Base-by-base conservation (phyloP, 2,113 vertebrate species). In the Chaetodon auriga region DNA sequence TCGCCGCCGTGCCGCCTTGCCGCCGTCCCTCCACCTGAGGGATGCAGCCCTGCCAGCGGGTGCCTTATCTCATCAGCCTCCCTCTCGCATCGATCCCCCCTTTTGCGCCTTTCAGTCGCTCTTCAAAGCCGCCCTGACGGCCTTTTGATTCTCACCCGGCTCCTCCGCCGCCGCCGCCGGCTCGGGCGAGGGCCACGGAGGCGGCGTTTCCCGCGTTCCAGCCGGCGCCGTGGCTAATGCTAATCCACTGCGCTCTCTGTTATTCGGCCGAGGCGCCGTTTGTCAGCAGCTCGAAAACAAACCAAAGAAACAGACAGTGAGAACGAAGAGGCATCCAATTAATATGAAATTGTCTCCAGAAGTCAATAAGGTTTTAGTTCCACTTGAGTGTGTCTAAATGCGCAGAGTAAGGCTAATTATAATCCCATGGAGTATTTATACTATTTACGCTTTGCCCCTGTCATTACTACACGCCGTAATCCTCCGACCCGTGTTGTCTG, bases 311-410 rank as follows among this genome's bases (percentile, higher is more conserved):
- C 38, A 68, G 38, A 64, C 49, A 45, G 85, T 5, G 64, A 53
- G 79, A 70, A 80, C 57, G 43, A 55, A 65, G 78, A 88, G 85
- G 90, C 87, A 78, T 87, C 90, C 90, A 92, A 94, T 91, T 93
- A 92, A 93, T 83, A 83, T 72, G 75, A 87, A 92, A 89, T 86
- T 80, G 83, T 90, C 92, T 91, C 83, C 88, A 87, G 89, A 89
- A 93, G 92, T 90, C 90, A 90, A 91, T 82, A 87, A 90, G 93
- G 90, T 92, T 92, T 92, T 90, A 91, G 91, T 93, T 94, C 89
- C 89, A 84, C 90, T 93, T 81, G 86, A 91, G 89, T 87, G 87
- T 87, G 82, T 85, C 89, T 84, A 87, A 90, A 92, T 75, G 78
- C 68, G 80, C 88, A 25, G 88, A 89, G 87, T 91, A 81, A 82